phyloP scores from a whole-genome alignment of 2,888 invertebrate species.

The Pedicia rivosa region DNA sequence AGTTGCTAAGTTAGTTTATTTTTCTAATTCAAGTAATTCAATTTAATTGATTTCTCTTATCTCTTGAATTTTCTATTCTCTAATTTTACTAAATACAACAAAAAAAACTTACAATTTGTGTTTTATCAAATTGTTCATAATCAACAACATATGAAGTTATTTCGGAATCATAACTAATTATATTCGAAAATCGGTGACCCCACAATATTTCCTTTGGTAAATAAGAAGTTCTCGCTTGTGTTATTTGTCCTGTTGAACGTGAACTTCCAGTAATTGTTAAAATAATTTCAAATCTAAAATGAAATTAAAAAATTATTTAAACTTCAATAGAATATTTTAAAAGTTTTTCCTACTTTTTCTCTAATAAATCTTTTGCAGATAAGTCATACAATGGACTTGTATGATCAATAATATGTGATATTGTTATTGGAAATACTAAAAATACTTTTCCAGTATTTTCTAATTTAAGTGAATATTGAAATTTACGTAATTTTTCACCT shows the following conservation, averaged over 20 bases:
- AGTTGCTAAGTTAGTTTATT: too few species aligned
- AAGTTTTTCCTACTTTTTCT: too few species aligned
- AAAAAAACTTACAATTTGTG: conserved; percentile 32
- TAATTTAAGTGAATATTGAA: conserved; percentile 50
- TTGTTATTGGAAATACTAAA: conserved; percentile 75
- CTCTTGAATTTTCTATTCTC: too few species aligned
- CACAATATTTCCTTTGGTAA: conserved; percentile 66
- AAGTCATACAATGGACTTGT: conserved; percentile 65
- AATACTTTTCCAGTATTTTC: conserved; percentile 50
- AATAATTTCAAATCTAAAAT: conserved; percentile 70
- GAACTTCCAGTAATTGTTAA: conserved; percentile 70
- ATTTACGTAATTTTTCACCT: conserved; percentile 56
- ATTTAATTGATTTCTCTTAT: too few species aligned
- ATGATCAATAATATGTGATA: conserved; percentile 66
- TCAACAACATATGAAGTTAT: conserved; percentile 62
- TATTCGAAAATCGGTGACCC: conserved; percentile 64
- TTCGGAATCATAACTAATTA: conserved; percentile 58
- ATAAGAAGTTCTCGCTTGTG: conserved; percentile 61
- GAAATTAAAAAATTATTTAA: too few species aligned
- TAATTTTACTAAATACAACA: too few species aligned
- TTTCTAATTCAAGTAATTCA: too few species aligned
- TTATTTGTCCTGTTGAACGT: conserved; percentile 55
- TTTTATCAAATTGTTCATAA: conserved; percentile 68
- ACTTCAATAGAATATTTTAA: too few species aligned
- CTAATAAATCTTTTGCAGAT: conserved; percentile 59